phyloP scores from a whole-genome alignment of 2,888 invertebrate genomes.

The Parnassius smintheus region DNA sequence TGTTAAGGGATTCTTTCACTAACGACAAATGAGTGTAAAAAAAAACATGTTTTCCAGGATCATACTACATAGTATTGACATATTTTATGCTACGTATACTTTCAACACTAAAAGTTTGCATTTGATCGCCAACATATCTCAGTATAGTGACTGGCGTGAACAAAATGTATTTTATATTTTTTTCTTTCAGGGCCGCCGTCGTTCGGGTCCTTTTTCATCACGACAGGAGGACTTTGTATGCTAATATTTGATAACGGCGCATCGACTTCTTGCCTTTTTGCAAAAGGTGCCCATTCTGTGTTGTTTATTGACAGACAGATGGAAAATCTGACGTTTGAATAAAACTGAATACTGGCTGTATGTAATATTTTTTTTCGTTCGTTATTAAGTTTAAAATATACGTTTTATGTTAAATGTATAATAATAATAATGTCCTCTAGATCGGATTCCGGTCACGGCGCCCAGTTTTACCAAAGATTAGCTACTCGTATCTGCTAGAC shows the following conservation, averaged over 20 bases:
- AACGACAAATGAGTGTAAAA: not conserved
- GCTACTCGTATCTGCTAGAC: too few relatives aligned
- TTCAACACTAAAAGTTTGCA: constrained; percentile 23
- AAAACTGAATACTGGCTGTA: constrained; percentile 19
- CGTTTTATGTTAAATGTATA: not conserved
- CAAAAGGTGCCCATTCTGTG: constrained; percentile 22
- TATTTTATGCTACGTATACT: constrained; percentile 15
- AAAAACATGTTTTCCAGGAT: constrained; percentile 3
- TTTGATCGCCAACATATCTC: constrained; percentile 34
- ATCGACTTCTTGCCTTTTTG: constrained; percentile 30
- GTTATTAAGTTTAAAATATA: not conserved
- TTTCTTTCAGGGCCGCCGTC: constrained; percentile 37
- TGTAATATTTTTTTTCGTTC: constrained; percentile 7
- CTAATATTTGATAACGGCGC: constrained; percentile 52
- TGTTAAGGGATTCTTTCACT: not conserved
- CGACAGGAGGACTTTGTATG: constrained; percentile 63
- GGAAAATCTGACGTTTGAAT: constrained; percentile 29
- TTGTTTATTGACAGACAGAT: constrained; percentile 27
- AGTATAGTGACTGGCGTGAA: constrained; percentile 34
- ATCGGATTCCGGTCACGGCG: too few relatives aligned
- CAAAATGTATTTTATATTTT: constrained; percentile 38
- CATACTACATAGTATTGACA: constrained; percentile 13
- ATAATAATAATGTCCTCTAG: too few relatives aligned
- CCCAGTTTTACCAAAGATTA: too few relatives aligned
- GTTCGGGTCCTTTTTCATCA: constrained; percentile 48